Evolutionary conservation across 92 coral and sea anemone species (phyloP).

Genomic region (Phenganax stokvisi): DNA sequence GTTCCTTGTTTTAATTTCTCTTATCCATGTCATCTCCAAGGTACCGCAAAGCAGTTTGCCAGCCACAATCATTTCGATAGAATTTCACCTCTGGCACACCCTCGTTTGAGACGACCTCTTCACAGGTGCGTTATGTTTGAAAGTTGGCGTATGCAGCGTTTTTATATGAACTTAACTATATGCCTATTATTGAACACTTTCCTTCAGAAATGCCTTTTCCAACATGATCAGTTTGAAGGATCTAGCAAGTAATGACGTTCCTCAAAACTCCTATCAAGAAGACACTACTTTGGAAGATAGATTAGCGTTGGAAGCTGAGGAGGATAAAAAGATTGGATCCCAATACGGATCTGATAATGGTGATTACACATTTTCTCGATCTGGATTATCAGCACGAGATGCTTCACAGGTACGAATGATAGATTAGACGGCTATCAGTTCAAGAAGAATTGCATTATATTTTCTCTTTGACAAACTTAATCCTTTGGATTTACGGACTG

Average conservation of each 20-base stretch:
- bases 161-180: neutral
- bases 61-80: neutral
- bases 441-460: too few relatives aligned
- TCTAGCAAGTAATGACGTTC: conserved; percentile 54
- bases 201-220: conserved; percentile 51
- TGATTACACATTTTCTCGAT: conserved; percentile 60
- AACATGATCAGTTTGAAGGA: conserved; percentile 63
- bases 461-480: too few relatives aligned
- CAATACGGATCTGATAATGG: conserved; percentile 67
- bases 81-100: conserved; percentile 11
- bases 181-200: neutral
- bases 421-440: conserved; percentile 48
- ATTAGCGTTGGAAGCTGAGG: conserved; percentile 94
- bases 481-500: too few relatives aligned
- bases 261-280: conserved; percentile 65
- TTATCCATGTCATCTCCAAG: neutral
- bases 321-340: conserved; percentile 84
- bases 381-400: conserved; percentile 55
- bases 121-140: conserved; percentile 2
- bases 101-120: conserved; percentile 10
- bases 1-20: neutral
- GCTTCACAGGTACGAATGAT: conserved; percentile 55
- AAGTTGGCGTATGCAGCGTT: neutral
- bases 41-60: neutral
- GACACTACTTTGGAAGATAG: conserved; percentile 87